Evolutionary conservation across 2,888 invertebrate genomes (phyloP).

Genomic region (Tenthredo mesomela): DNA sequence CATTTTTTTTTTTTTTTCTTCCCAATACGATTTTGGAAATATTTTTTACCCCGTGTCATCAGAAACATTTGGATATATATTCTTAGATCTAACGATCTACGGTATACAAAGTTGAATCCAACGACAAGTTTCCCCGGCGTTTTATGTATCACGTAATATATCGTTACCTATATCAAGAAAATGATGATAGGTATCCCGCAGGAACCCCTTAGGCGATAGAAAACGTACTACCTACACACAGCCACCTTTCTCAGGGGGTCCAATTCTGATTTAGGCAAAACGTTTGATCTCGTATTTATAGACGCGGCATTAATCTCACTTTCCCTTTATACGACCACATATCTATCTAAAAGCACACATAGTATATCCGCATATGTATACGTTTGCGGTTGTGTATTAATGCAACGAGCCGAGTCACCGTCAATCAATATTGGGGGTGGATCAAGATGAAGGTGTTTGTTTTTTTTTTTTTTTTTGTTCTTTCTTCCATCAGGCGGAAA

Average conservation of each 20-base stretch:
- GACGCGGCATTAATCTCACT: background rate
- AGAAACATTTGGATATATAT: too few relatives aligned
- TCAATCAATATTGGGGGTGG: constrained; percentile 6
- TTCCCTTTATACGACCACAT: background rate
- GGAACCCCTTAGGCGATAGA: background rate
- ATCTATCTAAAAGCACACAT: background rate
- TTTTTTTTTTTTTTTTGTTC: too few relatives aligned
- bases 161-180: background rate
- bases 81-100: too few relatives aligned
- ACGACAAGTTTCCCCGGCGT: too few relatives aligned
- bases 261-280: background rate
- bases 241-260: background rate
- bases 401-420: background rate
- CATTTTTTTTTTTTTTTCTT: too few relatives aligned
- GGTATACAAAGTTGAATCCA: too few relatives aligned
- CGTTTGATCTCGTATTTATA: background rate
- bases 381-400: background rate
- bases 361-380: too few relatives aligned
- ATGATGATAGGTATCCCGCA: background rate
- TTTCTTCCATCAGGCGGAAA: background rate
- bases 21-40: too few relatives aligned
- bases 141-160: background rate
- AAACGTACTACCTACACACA: background rate
- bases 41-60: too few relatives aligned
- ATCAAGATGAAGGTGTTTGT: background rate